Percentiles rank a stretch among this genome's conserved stretches.
These are phyloP conservation scores for Megaceryle alcyon DNA, from an alignment of 2,797 vertebrate genomes.

Conservation along the genomic window DNA sequence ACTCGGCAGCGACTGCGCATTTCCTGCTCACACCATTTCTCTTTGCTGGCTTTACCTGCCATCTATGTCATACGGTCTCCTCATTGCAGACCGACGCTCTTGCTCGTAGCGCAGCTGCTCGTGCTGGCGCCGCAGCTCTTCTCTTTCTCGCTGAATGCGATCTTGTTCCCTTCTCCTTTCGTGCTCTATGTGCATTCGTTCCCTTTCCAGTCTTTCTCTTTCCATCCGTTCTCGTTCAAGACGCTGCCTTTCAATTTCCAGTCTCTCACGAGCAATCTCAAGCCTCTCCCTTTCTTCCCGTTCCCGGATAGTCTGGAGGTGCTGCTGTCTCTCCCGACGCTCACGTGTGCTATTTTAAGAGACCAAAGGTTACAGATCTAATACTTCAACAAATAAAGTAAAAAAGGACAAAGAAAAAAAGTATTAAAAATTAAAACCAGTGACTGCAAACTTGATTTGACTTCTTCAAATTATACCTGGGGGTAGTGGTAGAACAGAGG, in stretches of 20 bases:
- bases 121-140: conserved; percentile 93
- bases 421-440: neutral
- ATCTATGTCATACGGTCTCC: conserved; percentile 92
- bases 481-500: neutral
- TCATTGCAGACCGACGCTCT: conserved; percentile 83
- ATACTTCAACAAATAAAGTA: neutral
- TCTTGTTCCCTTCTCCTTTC: conserved; percentile 94
- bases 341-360: conserved; percentile 77
- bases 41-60: conserved; percentile 81
- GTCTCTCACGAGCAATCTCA: conserved; percentile 87
- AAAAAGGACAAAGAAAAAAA: neutral
- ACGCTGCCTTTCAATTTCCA: conserved; percentile 91
- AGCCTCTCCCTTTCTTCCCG: conserved; percentile 90
- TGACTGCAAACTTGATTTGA: neutral
- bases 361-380: neutral
- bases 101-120: conserved; percentile 93
- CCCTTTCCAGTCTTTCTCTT: conserved; percentile 91
- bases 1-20: neutral
- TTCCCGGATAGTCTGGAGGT: conserved; percentile 91
- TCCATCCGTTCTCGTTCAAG: conserved; percentile 93
- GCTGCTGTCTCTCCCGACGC: conserved; percentile 87
- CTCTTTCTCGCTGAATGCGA: conserved; percentile 91
- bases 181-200: conserved; percentile 91
- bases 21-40: accelerated
- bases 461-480: neutral